phyloP scores from a whole-genome alignment of 1,140 invertebrate genomes.

The Pachyrhynchus sulphureomaculatus region DNA sequence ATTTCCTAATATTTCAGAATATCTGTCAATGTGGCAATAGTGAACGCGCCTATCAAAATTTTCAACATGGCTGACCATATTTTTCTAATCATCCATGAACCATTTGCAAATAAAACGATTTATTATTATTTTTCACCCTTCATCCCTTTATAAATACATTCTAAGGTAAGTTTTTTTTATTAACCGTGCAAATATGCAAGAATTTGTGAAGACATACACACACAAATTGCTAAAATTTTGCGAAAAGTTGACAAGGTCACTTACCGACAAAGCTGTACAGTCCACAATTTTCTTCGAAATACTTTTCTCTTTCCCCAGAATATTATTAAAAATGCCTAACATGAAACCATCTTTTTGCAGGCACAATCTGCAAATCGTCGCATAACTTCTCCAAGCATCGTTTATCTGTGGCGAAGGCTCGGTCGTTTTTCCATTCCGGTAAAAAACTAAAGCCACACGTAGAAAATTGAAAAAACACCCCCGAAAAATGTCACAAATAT shows the following conservation, averaged over 20 bases:
- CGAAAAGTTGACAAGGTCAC: slow-evolving; percentile 1
- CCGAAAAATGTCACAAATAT: slow-evolving; percentile 2
- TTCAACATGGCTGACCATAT: no score
- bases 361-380: slow-evolving; percentile 59
- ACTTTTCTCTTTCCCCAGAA: slow-evolving; percentile 48
- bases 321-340: slow-evolving; percentile 58
- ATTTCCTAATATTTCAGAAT: no score
- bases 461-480: neutral
- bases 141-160: neutral
- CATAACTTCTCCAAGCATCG: slow-evolving; percentile 48
- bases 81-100: neutral
- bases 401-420: neutral
- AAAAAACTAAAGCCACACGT: neutral
- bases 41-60: neutral
- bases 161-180: neutral
- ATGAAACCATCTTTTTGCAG: slow-evolving; percentile 58
- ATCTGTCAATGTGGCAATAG: neutral
- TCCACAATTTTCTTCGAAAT: slow-evolving; percentile 52
- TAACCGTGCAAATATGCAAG: neutral
- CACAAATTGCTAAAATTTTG: no score
- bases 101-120: neutral
- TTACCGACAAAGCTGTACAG: slow-evolving; percentile 51
- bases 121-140: neutral
- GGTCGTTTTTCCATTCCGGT: slow-evolving; percentile 10
- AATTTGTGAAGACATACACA: no score